Percentiles rank a stretch among this genome's conserved stretches.
Evolutionary conservation across 2,797 vertebrate genomes (phyloP).

Genomic region (Ctenosaura bakeri): DNA sequence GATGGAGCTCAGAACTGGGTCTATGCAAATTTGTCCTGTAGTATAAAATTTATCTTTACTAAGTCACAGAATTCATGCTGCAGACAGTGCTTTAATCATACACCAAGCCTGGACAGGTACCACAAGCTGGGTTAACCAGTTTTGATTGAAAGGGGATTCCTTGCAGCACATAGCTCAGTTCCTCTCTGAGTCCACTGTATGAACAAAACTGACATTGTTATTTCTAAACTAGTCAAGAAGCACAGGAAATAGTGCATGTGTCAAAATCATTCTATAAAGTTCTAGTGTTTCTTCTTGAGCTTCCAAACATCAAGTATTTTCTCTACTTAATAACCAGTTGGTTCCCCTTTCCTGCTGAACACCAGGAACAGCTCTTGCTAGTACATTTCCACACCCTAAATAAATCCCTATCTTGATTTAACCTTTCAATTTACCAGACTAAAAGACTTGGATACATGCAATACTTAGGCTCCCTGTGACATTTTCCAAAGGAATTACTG

Average conservation of each 20-base stretch:
- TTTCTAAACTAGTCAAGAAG: conserved; percentile 59
- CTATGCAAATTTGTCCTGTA: neutral
- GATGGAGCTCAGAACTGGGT: accelerated
- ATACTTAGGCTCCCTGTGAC: neutral
- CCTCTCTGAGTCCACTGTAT: accelerated
- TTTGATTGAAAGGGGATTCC: neutral
- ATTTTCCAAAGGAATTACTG: conserved; percentile 18
- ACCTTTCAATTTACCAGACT: neutral
- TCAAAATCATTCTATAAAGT: conserved; percentile 54
- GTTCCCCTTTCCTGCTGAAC: conserved; percentile 13
- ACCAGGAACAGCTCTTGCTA: neutral
- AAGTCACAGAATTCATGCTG: neutral
- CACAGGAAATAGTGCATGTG: neutral
- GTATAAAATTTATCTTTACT: neutral
- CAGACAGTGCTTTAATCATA: neutral
- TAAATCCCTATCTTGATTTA: neutral
- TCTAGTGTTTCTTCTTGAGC: conserved; percentile 41
- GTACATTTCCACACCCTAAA: neutral
- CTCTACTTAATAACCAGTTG: conserved; percentile 12
- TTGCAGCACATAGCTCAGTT: neutral
- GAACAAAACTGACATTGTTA: conserved; percentile 40
- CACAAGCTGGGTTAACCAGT: neutral
- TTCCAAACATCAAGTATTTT: conserved; percentile 35
- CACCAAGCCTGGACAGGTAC: neutral
- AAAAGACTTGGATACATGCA: neutral